phyloP scores from a whole-genome alignment of 2,888 invertebrate species.

The Alloplasta piceator region DNA sequence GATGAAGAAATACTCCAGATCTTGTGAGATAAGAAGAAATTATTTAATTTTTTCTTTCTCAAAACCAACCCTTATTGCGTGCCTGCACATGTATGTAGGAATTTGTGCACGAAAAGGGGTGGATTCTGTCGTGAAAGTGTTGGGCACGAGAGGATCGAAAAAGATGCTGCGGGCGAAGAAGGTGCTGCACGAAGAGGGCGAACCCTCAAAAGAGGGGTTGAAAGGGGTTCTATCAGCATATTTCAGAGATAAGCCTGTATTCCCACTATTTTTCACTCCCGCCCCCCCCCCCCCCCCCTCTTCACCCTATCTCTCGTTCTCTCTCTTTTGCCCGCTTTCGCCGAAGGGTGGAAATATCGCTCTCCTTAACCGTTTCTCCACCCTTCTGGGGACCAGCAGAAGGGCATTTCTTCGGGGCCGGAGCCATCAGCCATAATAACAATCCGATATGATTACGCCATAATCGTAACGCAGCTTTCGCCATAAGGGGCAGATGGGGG shows the following conservation, averaged over 20 bases:
- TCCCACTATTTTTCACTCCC: constrained; percentile 65
- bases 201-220: not conserved
- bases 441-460: constrained; percentile 83
- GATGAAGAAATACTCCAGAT: too few species aligned
- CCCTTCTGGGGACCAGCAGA: constrained; percentile 65
- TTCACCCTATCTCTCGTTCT: constrained; percentile 76
- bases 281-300: not conserved
- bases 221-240: constrained; percentile 81
- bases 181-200: constrained; percentile 42
- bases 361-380: constrained; percentile 59
- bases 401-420: constrained; percentile 54
- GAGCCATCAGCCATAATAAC: constrained; percentile 83
- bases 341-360: constrained; percentile 65
- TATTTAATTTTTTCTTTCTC: not conserved
- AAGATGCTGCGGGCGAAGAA: constrained; percentile 44
- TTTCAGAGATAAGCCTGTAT: constrained; percentile 82
- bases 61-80: too few species aligned
- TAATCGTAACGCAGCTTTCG: constrained; percentile 79
- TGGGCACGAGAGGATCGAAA: constrained; percentile 48
- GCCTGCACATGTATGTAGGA: not conserved
- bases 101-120: not conserved
- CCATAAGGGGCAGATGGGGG: not conserved
- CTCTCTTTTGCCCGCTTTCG: constrained; percentile 61
- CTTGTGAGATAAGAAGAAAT: too few species aligned
- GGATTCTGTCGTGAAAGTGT: constrained; percentile 57